Conservation (phyloP, 2,797 vertebrate genomes). For the Smutsia gigantea region DNA sequence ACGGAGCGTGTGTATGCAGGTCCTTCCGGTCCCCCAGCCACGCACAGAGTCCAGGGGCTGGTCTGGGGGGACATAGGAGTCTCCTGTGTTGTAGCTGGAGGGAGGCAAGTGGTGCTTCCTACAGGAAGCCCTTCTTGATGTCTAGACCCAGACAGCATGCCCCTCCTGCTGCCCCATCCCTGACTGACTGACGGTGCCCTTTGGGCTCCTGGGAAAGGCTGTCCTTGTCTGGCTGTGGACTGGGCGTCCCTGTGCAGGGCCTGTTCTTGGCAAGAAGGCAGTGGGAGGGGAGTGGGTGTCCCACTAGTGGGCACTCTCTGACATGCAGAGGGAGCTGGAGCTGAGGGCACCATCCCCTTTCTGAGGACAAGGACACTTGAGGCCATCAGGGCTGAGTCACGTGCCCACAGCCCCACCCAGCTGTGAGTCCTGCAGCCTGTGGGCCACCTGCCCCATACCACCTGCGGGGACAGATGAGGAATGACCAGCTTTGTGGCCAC, state of each 20-base stretch:
- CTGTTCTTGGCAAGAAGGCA: fast-evolving
- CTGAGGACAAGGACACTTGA: neutral
- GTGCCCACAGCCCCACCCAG: fast-evolving
- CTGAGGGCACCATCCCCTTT: no score
- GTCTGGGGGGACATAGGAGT: no score
- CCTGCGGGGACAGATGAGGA: neutral
- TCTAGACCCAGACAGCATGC: neutral
- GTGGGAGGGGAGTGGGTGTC: fast-evolving
- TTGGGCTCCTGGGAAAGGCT: neutral
- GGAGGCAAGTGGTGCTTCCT: neutral
- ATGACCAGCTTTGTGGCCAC: neutral
- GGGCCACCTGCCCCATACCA: neutral
- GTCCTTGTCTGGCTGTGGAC: neutral
- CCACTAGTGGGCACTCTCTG: fast-evolving
- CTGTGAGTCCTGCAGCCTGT: fast-evolving
- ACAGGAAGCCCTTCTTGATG: neutral
- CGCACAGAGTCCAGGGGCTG: neutral
- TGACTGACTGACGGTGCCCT: no score
- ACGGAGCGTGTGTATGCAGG: fast-evolving
- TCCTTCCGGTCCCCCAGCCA: neutral
- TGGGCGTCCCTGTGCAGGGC: neutral
- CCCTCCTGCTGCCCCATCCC: fast-evolving
- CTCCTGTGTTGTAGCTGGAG: neutral
- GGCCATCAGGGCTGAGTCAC: neutral
- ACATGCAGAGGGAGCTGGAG: fast-evolving